Evolutionary conservation across 2,888 invertebrate genomes (phyloP), one percentile per base, ranked within the genome.

Genomic region (Lordiphosa andalusiaca): DNA sequence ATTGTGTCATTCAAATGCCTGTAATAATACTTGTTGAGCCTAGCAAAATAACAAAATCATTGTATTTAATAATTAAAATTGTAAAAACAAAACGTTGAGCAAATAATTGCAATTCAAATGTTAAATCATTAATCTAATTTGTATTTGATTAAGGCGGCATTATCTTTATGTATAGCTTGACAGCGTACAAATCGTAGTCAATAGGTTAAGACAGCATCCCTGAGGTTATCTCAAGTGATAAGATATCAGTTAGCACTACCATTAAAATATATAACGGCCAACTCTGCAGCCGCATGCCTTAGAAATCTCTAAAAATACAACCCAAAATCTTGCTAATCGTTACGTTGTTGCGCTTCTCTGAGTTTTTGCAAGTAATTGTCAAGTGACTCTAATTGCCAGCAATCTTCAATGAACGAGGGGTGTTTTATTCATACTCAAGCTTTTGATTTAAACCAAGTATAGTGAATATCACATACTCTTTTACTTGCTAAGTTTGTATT

Each of bases 351-450:
- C 71, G 64, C 57, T 49, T 64, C 62, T 41, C 39, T 62, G 57
- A 38, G n/a, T 71, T 55, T 73, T 68, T 49, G 37, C 41, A 23
- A 47, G 9, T 25, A 54, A 54, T 64, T 64, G 58, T 41, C 50
- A 71, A 74, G 16, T 55, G 47, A 30, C 42, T 80, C 63, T 84
- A 80, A 83, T 84, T 67, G 64, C 56, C 42, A 44, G 44, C 57
- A 50, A 40, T 47, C 63, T 58, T 46, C 59, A 25, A 21, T 38
- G 41, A 4, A 13, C 10, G 39, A 38, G 44, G 44, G 33, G 16
- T 16, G 44, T 16, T 33, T 4, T 0, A 36, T 16, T 19, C 44
- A 47, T 39, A 44, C 35, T 37, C 41, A 23, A 55, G 23, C 40
- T 19, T 19, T 2, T 19, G 19, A 19, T 19, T 19, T 19, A 3